Base-by-base conservation (phyloP, 2,113 vertebrate species). In the Corythornis cristatus region DNA sequence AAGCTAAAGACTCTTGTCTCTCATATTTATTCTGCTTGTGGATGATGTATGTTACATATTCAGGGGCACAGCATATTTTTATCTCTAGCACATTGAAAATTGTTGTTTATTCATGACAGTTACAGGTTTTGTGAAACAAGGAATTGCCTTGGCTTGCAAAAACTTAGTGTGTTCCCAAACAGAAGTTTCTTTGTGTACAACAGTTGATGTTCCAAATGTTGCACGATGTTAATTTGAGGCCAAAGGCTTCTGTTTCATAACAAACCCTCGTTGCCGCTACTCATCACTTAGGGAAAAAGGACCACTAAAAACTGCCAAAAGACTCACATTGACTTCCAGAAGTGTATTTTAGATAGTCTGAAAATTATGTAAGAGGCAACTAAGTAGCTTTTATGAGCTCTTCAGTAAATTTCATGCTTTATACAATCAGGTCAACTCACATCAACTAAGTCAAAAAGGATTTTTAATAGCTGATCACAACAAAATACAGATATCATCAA, bases 201-300 rank as follows among this genome's bases (percentile, higher is more conserved):
- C 53, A 62, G 92, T 89, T 86, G 86, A 74, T 86, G 89, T 95
- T 95, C 93, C 95, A 96, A 96, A 90, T 88, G 74, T 94, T 95
- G 95, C 91, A 94, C 0, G 92, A 92, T 88, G 86, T 43, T 91
- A 94, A 96, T 93, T 93, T 89, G 83, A 97, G 87, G 87, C 68
- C 73, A 93, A 94, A 95, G 90, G 89, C 82, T 95, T 93, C 91
- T 88, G 91, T 96, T 97, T 96, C 93, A 58, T 93, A 96, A 96
- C 58, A 94, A 95, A 92, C 48, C 42, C 64, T 42, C 73, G n/a
- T 56, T 95, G 89, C 88, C 1, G 3, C 70, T 93, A 86, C 86
- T 96, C 85, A 50, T 1, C 35, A 67, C 65, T 96, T 74, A 83
- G 48, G 65, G 71, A 93, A 96, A 93, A 18, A 61, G 71, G 66